phyloP scores from a whole-genome alignment of 2,113 vertebrate species.

The Pseudopodoces humilis region DNA sequence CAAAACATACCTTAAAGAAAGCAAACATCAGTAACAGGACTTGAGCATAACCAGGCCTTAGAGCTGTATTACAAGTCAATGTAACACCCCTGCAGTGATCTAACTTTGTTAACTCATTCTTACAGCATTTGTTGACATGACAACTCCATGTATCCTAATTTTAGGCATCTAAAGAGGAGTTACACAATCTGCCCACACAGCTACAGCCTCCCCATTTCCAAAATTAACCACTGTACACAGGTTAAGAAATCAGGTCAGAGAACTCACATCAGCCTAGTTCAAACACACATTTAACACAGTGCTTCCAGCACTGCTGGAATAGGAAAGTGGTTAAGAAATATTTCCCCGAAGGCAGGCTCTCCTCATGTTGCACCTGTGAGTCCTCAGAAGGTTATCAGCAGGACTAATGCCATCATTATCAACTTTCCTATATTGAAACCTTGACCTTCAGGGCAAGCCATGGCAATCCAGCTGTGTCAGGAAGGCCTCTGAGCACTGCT shows the following conservation, averaged over 20 bases:
- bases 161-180: neutral
- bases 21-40: neutral
- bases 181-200: neutral
- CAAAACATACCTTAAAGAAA: conserved; percentile 87
- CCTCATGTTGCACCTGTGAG: neutral
- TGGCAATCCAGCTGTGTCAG: neutral
- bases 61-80: neutral
- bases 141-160: neutral
- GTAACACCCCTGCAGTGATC: neutral
- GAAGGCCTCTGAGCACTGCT: neutral
- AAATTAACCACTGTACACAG: neutral
- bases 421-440: neutral
- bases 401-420: neutral
- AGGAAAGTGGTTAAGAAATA: neutral
- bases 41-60: neutral
- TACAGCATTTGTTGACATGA: neutral
- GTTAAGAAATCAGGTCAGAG: neutral
- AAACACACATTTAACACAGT: neutral
- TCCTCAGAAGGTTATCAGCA: neutral
- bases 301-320: neutral
- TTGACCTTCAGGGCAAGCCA: neutral
- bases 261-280: neutral
- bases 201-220: neutral
- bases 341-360: neutral
- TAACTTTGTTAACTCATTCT: neutral